phyloP scores from a whole-genome alignment of 2,797 vertebrate genomes.

The Pipistrellus kuhlii region DNA sequence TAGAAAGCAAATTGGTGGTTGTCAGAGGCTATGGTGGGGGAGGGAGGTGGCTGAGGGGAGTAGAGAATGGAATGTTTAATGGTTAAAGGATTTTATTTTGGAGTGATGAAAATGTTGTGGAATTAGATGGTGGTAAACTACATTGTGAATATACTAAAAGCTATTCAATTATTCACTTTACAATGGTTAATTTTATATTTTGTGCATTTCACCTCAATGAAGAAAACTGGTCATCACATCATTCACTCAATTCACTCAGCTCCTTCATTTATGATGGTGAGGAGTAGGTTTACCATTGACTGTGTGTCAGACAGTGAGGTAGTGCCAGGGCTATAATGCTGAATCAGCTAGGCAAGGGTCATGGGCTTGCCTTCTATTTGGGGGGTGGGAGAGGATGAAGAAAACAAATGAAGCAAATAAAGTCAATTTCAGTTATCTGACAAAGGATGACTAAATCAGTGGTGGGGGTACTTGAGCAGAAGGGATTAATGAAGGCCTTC shows the following conservation, averaged over 20 bases:
- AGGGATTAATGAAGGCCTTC: neutral
- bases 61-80: neutral
- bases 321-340: no score
- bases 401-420: neutral
- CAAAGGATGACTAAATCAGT: neutral
- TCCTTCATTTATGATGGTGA: neutral
- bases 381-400: neutral
- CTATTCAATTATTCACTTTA: neutral
- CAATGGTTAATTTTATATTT: neutral
- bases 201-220: neutral
- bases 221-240: neutral
- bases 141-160: neutral
- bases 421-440: neutral
- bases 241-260: neutral
- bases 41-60: neutral
- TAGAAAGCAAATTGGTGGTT: neutral
- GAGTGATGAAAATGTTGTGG: neutral
- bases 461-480: neutral
- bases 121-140: neutral
- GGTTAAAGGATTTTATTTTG: neutral
- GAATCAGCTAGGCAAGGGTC: neutral
- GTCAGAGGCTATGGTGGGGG: no score
- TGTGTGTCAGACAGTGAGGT: neutral
- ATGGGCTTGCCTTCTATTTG: neutral
- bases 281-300: neutral